phyloP scores from a whole-genome alignment of 2,797 vertebrate genomes.

The Spinus olivaceus region DNA sequence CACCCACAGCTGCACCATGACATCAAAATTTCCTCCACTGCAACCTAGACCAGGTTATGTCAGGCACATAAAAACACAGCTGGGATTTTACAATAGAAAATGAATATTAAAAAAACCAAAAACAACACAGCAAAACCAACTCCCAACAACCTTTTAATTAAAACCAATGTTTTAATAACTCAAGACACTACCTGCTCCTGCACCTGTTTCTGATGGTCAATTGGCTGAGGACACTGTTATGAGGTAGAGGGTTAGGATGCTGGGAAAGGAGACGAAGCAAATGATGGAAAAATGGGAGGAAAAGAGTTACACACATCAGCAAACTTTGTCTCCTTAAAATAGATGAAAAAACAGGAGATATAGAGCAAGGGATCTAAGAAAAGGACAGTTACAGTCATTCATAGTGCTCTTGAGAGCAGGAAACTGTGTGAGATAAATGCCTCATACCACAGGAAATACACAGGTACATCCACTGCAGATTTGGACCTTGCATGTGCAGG shows the following conservation, averaged over 20 bases:
- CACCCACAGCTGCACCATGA: not conserved
- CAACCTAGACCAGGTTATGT: not conserved
- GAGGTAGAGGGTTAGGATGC: not conserved
- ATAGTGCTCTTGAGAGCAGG: not conserved
- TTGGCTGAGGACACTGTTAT: not conserved
- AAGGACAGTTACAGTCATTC: not conserved
- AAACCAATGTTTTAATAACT: not conserved
- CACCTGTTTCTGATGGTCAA: not conserved
- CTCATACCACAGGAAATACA: not conserved
- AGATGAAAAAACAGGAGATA: not conserved
- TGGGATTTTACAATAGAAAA: not conserved
- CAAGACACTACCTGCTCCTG: not conserved
- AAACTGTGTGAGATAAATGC: not conserved
- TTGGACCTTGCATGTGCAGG: not conserved
- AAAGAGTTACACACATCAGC: not conserved
- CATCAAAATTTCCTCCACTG: not conserved
- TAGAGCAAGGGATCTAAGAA: not conserved
- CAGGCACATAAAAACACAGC: not conserved
- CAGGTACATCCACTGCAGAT: not conserved
- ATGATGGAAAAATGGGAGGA: not conserved
- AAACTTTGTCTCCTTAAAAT: not conserved
- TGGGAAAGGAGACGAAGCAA: not conserved
- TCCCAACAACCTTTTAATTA: not conserved
- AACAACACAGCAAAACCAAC: not conserved
- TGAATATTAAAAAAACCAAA: not conserved